Evolutionary conservation across 2,113 vertebrate genomes (phyloP), one percentile per base, ranked within the genome.

Genomic region (Pelusios castaneus): DNA sequence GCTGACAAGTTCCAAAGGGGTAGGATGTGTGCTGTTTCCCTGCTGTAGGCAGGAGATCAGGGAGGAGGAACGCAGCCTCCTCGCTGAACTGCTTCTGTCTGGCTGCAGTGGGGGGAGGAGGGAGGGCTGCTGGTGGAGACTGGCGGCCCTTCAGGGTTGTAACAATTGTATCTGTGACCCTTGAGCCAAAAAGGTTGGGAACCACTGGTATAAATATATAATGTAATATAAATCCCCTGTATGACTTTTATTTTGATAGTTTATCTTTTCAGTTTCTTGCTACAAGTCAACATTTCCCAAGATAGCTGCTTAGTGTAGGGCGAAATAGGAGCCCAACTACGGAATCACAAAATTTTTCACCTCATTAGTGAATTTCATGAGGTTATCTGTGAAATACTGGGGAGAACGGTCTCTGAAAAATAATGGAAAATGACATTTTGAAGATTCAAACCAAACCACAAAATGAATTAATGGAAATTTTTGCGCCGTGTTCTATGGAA

Each of bases 221-320:
- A 89, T 17, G 8, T 0, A 0, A 77, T 67, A 29, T 0, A 24
- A 16, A n/a, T 75, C n/a, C 22, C 54, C 25, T 45, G 17, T 9
- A 38, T n/a, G 7, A 5, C 12, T 92, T 86, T 80, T 89, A 89
- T 88, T 3, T 10, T 13, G 82, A 10, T 31, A 70, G 29, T 22
- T 79, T 79, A 5, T 60, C 60, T 29, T 84, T 94, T 11, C 67
- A 41, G 24, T 41, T 73, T 73, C 67, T 73, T 22, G 16, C 92
- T 2, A 1, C 14, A 29, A 54, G 89, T 16, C 13, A 84, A 54
- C 80, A 63, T 7, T 90, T 84, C 14, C 25, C 21, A 34, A 56
- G 14, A 52, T 1, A 1, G 24, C 51, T 29, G 8, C 67, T 73
- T 41, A 24, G 19, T 24, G 38, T 25, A 73, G 22, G 41, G 67